phyloP scores from a whole-genome alignment of 2,797 vertebrate genomes.

The Malurus leucopterus region DNA sequence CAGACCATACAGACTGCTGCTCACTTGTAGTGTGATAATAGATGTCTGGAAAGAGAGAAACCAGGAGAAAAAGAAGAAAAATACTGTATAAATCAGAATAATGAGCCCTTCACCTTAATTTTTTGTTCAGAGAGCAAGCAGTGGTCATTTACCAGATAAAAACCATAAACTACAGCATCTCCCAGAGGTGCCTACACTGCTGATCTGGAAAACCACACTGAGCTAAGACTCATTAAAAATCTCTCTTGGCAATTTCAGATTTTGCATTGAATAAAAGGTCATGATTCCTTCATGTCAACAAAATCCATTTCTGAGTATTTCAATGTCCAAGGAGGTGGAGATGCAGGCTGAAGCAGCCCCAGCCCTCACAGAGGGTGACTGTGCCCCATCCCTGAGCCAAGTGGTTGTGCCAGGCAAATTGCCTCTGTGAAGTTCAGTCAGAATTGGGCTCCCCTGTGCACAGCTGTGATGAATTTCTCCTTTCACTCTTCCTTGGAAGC shows the following conservation, averaged over 20 bases:
- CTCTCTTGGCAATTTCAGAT: background rate
- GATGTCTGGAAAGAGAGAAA: background rate
- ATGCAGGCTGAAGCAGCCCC: background rate
- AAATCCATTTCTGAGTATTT: background rate
- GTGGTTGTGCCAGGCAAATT: background rate
- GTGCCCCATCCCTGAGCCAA: background rate
- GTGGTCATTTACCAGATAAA: background rate
- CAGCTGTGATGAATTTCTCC: background rate
- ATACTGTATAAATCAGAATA: background rate
- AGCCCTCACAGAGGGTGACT: fast-evolving
- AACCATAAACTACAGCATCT: background rate
- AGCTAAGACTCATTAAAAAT: background rate
- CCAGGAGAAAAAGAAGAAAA: background rate
- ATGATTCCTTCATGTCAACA: background rate
- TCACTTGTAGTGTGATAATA: background rate
- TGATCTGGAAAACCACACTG: background rate
- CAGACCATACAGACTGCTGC: background rate
- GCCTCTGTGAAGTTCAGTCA: background rate
- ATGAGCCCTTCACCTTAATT: background rate
- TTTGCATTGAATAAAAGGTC: background rate
- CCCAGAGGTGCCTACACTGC: background rate
- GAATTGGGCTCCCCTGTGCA: background rate
- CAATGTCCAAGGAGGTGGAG: background rate
- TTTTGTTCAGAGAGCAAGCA: background rate
- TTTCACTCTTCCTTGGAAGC: background rate